Conservation (phyloP, 53 echinoderm and acorn worm species). For the Stichopus horrens region DNA sequence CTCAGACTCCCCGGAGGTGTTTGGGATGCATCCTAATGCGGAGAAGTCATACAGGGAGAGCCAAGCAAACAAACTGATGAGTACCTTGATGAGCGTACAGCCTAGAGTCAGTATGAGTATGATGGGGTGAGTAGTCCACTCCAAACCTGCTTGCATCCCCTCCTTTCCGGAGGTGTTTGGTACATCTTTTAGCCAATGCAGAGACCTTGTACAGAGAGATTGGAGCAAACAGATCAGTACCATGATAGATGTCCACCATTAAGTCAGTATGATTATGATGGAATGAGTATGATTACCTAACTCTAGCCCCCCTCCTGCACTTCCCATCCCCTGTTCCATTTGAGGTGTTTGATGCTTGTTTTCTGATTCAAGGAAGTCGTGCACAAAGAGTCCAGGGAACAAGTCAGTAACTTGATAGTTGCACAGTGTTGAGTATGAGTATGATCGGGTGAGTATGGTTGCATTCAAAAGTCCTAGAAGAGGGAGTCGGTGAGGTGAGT, state of each 20-base stretch:
- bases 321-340: too few relatives aligned
- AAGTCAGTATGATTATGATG: slow-evolving; percentile 68
- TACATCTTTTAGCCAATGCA: slow-evolving; percentile 83
- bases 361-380: too few relatives aligned
- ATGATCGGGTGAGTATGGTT: background rate
- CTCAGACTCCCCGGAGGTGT: slow-evolving; percentile 80
- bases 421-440: too few relatives aligned
- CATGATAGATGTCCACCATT: slow-evolving; percentile 79
- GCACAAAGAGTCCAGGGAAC: too few relatives aligned
- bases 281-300: slow-evolving; percentile 35
- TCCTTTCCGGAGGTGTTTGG: slow-evolving; percentile 88
- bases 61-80: slow-evolving; percentile 79
- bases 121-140: slow-evolving; percentile 67
- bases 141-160: background rate
- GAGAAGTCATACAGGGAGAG: slow-evolving; percentile 95
- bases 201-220: slow-evolving; percentile 91
- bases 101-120: slow-evolving; percentile 77
- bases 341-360: too few relatives aligned
- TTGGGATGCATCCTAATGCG: slow-evolving; percentile 96
- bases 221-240: slow-evolving; percentile 74
- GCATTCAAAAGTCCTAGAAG: background rate
- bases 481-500: background rate
- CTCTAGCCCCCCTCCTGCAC: too few relatives aligned
- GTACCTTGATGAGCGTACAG: slow-evolving; percentile 86
- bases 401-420: too few relatives aligned